Base-by-base conservation (phyloP, 2,113 vertebrate genomes). In the Platysternon megacephalum region DNA sequence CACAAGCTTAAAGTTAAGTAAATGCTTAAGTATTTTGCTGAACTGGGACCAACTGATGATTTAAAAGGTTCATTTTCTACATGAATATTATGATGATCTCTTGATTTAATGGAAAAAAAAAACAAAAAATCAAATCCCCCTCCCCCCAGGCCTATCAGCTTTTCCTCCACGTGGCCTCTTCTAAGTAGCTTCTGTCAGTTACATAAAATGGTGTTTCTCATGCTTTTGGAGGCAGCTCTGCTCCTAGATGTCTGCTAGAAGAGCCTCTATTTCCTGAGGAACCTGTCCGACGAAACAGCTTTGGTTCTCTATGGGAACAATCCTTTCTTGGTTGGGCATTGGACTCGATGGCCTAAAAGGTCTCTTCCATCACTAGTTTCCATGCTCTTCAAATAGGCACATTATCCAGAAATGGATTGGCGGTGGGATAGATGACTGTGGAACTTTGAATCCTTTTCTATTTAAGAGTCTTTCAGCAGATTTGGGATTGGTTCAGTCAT, bases 391-490 rank as follows among this genome's bases (percentile, higher is more conserved):
- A 79, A 90, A 68, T 88, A 55, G 4, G 49, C 11, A 1, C 24
- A 44, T 82, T 0, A 0, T 17, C 46, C 85, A 90, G 78, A 87
- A 88, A 39, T 44, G 49, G 2, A 5, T 72, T 22, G n/a, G 42
- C 76, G 42, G 24, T 68, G 49, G 61, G 4, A 1, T 2, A 46
- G 0, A 3, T 51, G 39, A 0, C 22, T 1, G 5, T 2, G 11
- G 17, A 68, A 55, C 39, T 87, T 10, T 84, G 61, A 53, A 72
- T 90, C 94, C 29, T 87, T 55, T 93, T 94, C 72, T 28, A n/a
- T 65, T 28, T 55, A 52, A 14, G 26, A 0, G 0, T 74, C 8
- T 88, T 84, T 90, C 88, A 58, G 74, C n/a, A 46, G 49, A 6
- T 81, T 88, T 58, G 68, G 16, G n/a, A 42, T n/a, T 42, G 28